Evolutionary conservation across 2,113 vertebrate species (phyloP).

Genomic region (Ranitomeya variabilis): DNA sequence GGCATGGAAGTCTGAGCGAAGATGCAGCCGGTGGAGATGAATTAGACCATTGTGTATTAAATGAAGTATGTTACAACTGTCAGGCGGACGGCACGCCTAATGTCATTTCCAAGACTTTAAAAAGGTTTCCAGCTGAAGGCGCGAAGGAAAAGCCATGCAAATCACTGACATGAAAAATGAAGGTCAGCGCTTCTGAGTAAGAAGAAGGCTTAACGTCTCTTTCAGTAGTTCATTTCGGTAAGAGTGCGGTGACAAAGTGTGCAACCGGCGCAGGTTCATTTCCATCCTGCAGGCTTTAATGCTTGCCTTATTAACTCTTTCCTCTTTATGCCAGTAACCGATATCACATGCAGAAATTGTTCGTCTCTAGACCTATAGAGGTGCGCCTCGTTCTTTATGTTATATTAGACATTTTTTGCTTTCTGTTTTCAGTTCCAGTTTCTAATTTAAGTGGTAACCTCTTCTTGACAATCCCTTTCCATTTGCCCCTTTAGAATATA

Average conservation of each 20-base stretch:
- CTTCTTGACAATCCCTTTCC: too few relatives aligned
- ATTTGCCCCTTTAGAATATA: too few relatives aligned
- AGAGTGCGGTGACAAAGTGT: constrained; percentile 3
- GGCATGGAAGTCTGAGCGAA: neutral
- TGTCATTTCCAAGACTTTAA: constrained; percentile 21
- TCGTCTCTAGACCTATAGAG: neutral
- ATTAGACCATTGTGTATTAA: constrained; percentile 6
- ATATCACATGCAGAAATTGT: neutral
- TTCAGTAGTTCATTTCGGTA: constrained; percentile 4
- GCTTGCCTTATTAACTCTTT: neutral
- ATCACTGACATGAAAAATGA: constrained; percentile 32
- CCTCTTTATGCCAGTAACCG: neutral
- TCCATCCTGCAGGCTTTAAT: neutral
- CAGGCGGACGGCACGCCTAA: neutral
- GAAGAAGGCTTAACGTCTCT: constrained; percentile 11
- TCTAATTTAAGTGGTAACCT: neutral
- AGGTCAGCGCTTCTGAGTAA: neutral
- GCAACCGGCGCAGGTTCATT: neutral
- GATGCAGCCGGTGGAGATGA: neutral
- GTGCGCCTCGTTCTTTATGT: neutral
- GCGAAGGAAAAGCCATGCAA: constrained; percentile 10
- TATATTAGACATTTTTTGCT: neutral
- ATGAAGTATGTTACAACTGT: constrained; percentile 27
- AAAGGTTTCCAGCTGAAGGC: constrained; percentile 27
- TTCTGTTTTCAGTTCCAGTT: neutral